Percentiles rank a stretch among this genome's conserved stretches.
These are phyloP conservation scores for Oxycera nigricornis DNA, from an alignment of 2,888 invertebrate species.

Conservation along the genomic window DNA sequence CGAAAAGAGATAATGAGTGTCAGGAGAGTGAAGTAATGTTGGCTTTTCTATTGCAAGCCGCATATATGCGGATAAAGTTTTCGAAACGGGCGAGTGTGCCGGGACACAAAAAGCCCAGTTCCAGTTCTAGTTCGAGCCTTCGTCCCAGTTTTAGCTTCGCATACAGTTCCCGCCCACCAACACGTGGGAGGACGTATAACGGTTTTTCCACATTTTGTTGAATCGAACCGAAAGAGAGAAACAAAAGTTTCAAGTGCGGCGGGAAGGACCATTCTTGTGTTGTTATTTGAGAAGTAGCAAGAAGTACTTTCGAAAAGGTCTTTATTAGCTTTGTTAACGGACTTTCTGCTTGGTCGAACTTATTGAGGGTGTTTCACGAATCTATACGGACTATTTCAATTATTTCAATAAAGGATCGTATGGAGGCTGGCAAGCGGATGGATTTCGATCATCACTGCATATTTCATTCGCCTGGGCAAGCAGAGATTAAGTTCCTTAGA, in stretches of 20 bases:
- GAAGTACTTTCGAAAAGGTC: conserved; percentile 18
- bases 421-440: neutral
- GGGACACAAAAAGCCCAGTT: too few species aligned
- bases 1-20: conserved; percentile 2
- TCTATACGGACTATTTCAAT: conserved; percentile 29
- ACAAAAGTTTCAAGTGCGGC: conserved; percentile 27
- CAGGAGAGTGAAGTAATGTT: conserved; percentile 17
- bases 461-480: neutral
- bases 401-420: conserved; percentile 28
- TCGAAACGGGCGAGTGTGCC: neutral
- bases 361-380: conserved; percentile 2
- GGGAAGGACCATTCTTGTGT: conserved; percentile 23
- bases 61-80: conserved; percentile 15
- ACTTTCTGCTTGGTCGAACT: conserved; percentile 12
- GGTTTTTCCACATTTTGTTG: neutral
- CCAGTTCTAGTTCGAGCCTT: too few species aligned
- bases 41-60: conserved; percentile 17
- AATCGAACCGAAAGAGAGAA: neutral
- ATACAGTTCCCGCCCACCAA: neutral
- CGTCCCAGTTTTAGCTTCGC: too few species aligned
- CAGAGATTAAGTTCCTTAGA: too few species aligned
- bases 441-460: neutral
- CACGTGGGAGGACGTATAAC: neutral
- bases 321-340: conserved; percentile 38
- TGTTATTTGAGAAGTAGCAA: conserved; percentile 17